phyloP scores from a whole-genome alignment of 2,113 vertebrate species.

The Cynocephalus volans region DNA sequence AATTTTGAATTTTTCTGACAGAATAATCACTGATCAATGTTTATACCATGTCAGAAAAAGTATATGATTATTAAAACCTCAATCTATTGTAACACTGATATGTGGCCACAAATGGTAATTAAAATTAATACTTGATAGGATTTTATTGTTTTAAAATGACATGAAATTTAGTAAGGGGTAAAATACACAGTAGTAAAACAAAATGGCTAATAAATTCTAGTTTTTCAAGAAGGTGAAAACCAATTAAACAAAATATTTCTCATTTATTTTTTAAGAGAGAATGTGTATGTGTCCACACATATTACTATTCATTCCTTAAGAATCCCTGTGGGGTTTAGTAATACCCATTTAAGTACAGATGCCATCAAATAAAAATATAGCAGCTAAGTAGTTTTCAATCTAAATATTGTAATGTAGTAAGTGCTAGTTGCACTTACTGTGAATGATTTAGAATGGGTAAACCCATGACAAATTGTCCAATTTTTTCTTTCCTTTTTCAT shows the following conservation, averaged over 20 bases:
- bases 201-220: constrained; percentile 32
- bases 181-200: not conserved
- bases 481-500: not conserved
- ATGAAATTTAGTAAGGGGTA: not conserved
- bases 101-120: not conserved
- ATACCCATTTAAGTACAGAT: not conserved
- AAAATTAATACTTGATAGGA: constrained; percentile 44
- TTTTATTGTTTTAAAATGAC: constrained; percentile 51
- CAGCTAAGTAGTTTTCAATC: not conserved
- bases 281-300: not conserved
- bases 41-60: constrained; percentile 10
- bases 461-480: not conserved
- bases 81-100: not conserved
- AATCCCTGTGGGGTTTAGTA: not conserved
- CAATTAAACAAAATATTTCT: constrained; percentile 1
- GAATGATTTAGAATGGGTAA: not conserved
- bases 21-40: constrained; percentile 22
- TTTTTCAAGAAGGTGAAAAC: constrained; percentile 8
- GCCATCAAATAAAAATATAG: constrained; percentile 15
- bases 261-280: not conserved
- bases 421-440: not conserved
- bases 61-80: constrained; percentile 49
- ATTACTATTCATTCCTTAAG: not conserved
- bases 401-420: not conserved
- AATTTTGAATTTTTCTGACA: no score